Percentiles rank a stretch among this genome's conserved stretches.
These are phyloP conservation scores for Antitype chi DNA, from an alignment of 2,888 invertebrate species.

Conservation along the genomic window DNA sequence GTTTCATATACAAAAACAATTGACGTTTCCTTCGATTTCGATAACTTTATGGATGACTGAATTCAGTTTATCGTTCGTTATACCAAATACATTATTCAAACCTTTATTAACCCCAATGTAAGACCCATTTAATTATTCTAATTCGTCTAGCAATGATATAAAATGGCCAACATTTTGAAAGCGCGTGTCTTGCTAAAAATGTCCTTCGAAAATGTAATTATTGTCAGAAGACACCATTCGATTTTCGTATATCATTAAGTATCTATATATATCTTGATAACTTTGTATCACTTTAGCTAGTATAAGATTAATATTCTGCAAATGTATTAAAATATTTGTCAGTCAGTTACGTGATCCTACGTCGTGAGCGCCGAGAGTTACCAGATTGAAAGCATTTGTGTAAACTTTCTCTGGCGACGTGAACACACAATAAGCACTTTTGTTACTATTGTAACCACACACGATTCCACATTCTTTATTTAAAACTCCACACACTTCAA, in stretches of 20 bases:
- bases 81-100: slow-evolving; percentile 2
- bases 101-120: background rate
- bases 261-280: background rate
- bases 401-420: slow-evolving; percentile 74
- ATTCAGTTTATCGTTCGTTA: slow-evolving; percentile 16
- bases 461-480: slow-evolving; percentile 41
- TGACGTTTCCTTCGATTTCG: slow-evolving; percentile 60
- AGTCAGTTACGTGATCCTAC: slow-evolving; percentile 50
- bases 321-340: slow-evolving; percentile 19
- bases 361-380: slow-evolving; percentile 64
- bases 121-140: too few relatives aligned
- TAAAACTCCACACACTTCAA: slow-evolving; percentile 29
- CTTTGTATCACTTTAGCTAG: background rate
- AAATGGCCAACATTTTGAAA: background rate
- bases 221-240: background rate
- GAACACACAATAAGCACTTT: slow-evolving; percentile 64
- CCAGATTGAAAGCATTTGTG: slow-evolving; percentile 68
- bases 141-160: background rate
- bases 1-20: slow-evolving; percentile 47
- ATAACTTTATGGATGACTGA: slow-evolving; percentile 47
- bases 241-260: background rate
- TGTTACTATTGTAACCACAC: slow-evolving; percentile 48
- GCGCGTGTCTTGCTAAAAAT: background rate
- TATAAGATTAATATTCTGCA: background rate
- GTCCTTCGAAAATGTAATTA: background rate